phyloP scores from a whole-genome alignment of 2,113 vertebrate genomes.

The Alouatta palliata region DNA sequence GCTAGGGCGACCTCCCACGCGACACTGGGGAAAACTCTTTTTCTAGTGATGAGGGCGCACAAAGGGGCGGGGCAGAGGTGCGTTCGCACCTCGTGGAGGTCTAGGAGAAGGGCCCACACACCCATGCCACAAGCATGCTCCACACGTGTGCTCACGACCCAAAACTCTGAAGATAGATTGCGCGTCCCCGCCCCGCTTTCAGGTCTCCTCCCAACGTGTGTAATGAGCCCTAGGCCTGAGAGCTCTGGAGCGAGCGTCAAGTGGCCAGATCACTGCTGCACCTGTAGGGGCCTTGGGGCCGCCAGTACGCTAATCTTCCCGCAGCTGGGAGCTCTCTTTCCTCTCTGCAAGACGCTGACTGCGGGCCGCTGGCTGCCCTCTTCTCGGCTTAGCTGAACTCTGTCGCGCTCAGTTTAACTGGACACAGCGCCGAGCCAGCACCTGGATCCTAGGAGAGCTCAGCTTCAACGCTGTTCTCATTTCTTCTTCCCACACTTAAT shows the following conservation, averaged over 20 bases:
- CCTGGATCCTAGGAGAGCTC: neutral
- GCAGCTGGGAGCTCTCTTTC: neutral
- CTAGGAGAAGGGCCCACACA: neutral
- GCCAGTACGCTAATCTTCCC: neutral
- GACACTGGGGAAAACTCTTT: neutral
- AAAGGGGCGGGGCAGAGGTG: neutral
- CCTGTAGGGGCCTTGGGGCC: neutral
- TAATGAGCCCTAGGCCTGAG: neutral
- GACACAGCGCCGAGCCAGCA: rapidly evolving
- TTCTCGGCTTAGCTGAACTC: neutral
- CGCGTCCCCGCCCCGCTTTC: neutral
- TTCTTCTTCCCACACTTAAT: neutral
- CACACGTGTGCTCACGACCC: neutral
- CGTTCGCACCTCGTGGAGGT: rapidly evolving
- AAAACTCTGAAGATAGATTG: neutral
- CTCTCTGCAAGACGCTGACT: neutral
- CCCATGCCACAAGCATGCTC: neutral
- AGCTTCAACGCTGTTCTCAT: neutral
- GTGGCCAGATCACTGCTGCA: neutral
- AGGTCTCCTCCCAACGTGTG: neutral
- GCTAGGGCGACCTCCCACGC: neutral
- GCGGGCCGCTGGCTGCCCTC: neutral
- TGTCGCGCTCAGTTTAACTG: neutral
- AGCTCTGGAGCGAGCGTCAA: neutral
- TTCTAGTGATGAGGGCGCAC: neutral